Conservation (phyloP, 2,797 vertebrate species). For the Vireo griseus region DNA sequence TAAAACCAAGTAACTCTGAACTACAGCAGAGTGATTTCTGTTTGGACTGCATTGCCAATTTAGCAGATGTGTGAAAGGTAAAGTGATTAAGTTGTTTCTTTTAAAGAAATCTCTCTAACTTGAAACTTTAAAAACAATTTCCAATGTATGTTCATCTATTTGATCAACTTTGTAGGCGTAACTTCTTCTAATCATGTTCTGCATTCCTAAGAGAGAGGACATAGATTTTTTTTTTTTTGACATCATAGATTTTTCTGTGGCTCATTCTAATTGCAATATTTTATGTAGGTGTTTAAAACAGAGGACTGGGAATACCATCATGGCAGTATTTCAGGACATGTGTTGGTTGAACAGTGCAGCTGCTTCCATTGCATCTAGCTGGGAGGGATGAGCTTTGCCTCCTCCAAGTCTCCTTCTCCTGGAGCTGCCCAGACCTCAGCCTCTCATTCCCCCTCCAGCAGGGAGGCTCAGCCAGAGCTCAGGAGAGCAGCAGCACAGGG, state of each 20-base stretch:
- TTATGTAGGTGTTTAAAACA: background rate
- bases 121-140: conserved; percentile 7
- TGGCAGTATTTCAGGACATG: rapidly evolving
- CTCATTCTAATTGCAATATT: background rate
- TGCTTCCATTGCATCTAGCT: background rate
- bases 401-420: background rate
- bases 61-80: conserved; percentile 53
- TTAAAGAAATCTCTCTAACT: conserved; percentile 41
- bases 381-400: background rate
- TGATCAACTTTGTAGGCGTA: conserved; percentile 7
- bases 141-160: conserved; percentile 9
- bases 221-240: background rate
- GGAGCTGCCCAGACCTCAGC: background rate
- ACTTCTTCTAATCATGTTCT: background rate
- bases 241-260: background rate
- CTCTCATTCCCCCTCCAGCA: background rate
- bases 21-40: conserved; percentile 50
- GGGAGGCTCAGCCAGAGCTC: background rate
- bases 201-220: background rate
- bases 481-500: rapidly evolving
- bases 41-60: conserved; percentile 29
- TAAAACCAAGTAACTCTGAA: conserved; percentile 52
- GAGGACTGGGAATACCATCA: background rate
- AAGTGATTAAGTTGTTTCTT: conserved; percentile 58
- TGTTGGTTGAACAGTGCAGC: background rate